Base-by-base conservation (phyloP, 2,113 vertebrate species). In the Megaleporinus macrocephalus region DNA sequence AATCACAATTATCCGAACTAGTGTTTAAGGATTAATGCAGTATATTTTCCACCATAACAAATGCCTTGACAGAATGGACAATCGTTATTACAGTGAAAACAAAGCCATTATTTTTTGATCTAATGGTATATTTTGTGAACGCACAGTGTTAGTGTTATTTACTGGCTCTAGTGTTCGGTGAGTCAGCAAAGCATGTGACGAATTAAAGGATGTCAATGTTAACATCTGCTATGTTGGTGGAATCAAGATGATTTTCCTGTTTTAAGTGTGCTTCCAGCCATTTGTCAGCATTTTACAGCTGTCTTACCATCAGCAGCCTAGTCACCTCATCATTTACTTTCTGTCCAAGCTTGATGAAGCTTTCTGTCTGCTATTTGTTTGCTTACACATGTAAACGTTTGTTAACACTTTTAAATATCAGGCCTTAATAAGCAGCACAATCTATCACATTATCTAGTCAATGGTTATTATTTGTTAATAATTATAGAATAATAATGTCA, bases 291-390 rank as follows among this genome's bases (percentile, higher is more conserved):
- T 33, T 74, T 73, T 65, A 65, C 18, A 73, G 26, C 26, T 81
- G 10, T 66, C 59, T 81, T 73, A 79, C 33, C 51, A 73, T 61
- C 69, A 72, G 30, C 12, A 70, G n/a, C 11, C 13, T 49, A 61
- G 3, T 72, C 26, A 29, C 57, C 29, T 78, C 2, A 47, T 77
- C 57, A 55, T 70, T 63, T 75, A 74, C 11, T 29, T 75, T 65
- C 29, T 62, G 29, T 57, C 22, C 71, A 74, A 36, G 49, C 49
- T 20, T 12, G 29, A 66, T 12, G 65, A 73, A 41, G 61, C 26
- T 36, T 53, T 62, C 13, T 29, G 16, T 79, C 14, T 26, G 27
- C 29, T 26, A 22, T 53, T 74, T 20, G n/a, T n/a, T n/a, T n/a
- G n/a, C n/a, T n/a, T n/a, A n/a, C n/a, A n/a, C 41, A 24, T 4